Conservation (phyloP, 2,888 invertebrate species). For the Dasysyrphus albostriatus region DNA sequence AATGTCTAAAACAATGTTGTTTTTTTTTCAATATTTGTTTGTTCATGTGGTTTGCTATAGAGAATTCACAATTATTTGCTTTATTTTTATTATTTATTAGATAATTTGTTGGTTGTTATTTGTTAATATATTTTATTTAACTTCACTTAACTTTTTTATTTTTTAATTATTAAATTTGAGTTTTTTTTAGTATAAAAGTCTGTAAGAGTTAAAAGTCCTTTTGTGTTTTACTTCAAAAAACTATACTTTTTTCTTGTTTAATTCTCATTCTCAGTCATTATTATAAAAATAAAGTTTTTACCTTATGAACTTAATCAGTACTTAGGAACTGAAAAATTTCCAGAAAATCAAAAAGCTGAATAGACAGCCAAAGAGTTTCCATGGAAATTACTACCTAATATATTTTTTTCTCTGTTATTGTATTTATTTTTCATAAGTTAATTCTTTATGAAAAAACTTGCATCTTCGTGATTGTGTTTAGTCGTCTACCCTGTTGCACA, state of each 20-base stretch:
- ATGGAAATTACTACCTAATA: background rate
- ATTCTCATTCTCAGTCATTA: background rate
- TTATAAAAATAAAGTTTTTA: background rate
- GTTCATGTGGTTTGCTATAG: background rate
- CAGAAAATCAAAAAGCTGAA: background rate
- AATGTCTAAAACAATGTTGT: slow-evolving; percentile 6
- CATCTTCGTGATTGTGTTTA: background rate
- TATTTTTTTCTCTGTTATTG: background rate
- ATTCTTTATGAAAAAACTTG: slow-evolving; percentile 13
- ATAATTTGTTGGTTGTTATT: background rate
- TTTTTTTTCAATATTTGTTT: background rate
- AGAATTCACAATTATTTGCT: background rate
- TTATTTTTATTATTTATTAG: background rate
- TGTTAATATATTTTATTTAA: background rate
- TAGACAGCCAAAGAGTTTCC: background rate
- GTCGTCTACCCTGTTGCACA: slow-evolving; percentile 8
- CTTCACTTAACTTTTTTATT: no score
- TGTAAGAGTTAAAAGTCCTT: no score
- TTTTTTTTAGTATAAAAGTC: no score
- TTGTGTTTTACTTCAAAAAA: background rate
- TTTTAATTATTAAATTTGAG: no score
- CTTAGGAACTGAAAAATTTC: background rate
- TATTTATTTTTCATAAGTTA: background rate
- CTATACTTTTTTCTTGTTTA: background rate
- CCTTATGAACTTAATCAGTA: background rate